A percentile compares a stretch with the other conserved stretches of the same genome.
These are phyloP conservation scores for Agrochola lota DNA, from an alignment of 2,888 invertebrate species.

Conservation along the genomic window DNA sequence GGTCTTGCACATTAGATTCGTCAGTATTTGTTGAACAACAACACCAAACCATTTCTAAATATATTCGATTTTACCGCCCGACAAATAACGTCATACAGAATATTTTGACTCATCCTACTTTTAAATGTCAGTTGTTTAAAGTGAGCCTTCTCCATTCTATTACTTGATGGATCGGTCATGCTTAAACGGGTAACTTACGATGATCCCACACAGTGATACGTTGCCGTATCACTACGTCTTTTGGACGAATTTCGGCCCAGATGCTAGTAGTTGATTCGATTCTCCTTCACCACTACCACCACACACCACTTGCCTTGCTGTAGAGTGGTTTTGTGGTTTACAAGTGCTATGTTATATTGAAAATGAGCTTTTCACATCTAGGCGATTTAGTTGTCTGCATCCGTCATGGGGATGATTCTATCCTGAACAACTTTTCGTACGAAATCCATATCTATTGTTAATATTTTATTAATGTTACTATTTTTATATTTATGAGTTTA, in stretches of 20 bases:
- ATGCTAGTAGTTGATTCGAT: conserved; percentile 2
- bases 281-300: neutral
- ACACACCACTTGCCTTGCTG: neutral
- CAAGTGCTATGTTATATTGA: neutral
- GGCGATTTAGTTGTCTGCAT: neutral
- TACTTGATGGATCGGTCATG: conserved; percentile 19
- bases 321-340: neutral
- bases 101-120: too few relatives aligned
- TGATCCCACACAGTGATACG: conserved; percentile 21
- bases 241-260: neutral
- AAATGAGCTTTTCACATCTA: neutral
- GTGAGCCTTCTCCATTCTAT: conserved; percentile 6
- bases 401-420: too few relatives aligned
- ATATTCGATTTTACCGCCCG: too few relatives aligned
- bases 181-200: conserved; percentile 26
- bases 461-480: too few relatives aligned
- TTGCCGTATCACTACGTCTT: conserved; percentile 15
- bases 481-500: neutral
- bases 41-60: too few relatives aligned
- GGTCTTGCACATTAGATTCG: too few relatives aligned
- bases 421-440: neutral
- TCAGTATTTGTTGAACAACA: too few relatives aligned
- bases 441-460: neutral
- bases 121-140: neutral
- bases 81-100: too few relatives aligned